Evolutionary conservation across 2,113 vertebrate genomes (phyloP), one percentile per base, ranked within the genome.

Genomic region (Microcebus ravelobensis): DNA sequence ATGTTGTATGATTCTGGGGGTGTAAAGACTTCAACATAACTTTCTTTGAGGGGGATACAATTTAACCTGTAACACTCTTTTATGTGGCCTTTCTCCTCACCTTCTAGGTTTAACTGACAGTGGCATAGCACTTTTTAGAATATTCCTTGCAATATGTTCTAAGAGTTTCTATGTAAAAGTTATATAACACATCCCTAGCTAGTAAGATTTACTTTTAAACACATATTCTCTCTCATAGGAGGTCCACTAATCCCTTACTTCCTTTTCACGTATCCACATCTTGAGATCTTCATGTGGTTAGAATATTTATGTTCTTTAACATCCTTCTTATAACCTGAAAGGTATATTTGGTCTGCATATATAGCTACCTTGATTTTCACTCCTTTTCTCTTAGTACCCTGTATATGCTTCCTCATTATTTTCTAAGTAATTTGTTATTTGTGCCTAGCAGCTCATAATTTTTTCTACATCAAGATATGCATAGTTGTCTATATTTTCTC

Each of bases 351-450:
- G 29, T 87, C 17, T 94, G 21, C 15, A 14, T 50, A 79, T 21
- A n/a, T 0, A 91, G 79, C 6, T 59, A 55, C 42, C 13, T 48
- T 39, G 39, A n/a, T 63, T 67, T 92, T 92, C 45, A 79, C 39
- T 55, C 45, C 11, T 76, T 68, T 73, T 95, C 57, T 27, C 48
- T 74, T 23, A 65, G 31, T 23, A 89, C 85, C 11, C 63, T 50
- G 27, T 57, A 70, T 18, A 18, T 79, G 21, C 34, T 92, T 85
- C 89, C 45, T 67, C 45, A 45, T 25, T 59, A 11, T 68, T 68
- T 95, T 84, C 79, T 8, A 85, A 89, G 27, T 87, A 92, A 39
- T 42, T 94, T 95, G 23, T 57, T 83, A 45, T 79, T 88, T 88
- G 79, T 96, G 63, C 31, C 63, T 92, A 89, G 61, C 85, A 80